A percentile compares a stretch with the other conserved stretches of the same genome.
phyloP scores from a whole-genome alignment of 2,113 vertebrate species.

The Zosterops borbonicus region DNA sequence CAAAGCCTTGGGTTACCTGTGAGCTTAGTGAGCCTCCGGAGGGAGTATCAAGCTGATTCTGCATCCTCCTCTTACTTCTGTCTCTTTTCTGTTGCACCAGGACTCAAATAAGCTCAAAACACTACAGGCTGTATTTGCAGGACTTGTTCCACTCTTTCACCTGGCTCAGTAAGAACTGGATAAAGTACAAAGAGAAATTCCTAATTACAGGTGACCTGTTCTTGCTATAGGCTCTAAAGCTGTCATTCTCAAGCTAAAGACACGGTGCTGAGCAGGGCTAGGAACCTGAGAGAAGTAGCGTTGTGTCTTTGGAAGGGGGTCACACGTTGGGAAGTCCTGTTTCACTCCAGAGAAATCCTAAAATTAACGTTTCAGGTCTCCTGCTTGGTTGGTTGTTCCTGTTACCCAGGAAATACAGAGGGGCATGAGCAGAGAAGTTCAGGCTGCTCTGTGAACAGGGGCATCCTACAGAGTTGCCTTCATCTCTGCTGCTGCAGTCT shows the following conservation, averaged over 20 bases:
- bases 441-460: background rate
- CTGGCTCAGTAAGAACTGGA: background rate
- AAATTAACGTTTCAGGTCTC: background rate
- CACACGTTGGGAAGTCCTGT: background rate
- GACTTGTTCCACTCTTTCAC: background rate
- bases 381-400: fast-evolving
- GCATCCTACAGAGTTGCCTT: background rate
- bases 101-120: background rate
- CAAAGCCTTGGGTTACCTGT: background rate
- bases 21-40: background rate
- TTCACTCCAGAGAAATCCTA: background rate
- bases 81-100: background rate
- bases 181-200: background rate
- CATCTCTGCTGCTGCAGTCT: background rate
- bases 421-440: background rate
- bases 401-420: background rate
- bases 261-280: background rate
- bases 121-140: background rate
- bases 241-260: background rate
- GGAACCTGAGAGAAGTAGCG: background rate
- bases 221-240: background rate
- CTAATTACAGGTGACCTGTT: background rate
- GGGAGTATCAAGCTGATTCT: background rate
- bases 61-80: background rate
- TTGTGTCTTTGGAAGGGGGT: background rate